Base-by-base conservation (phyloP, 2,888 invertebrate genomes). In the Neocrepidodera transversa region DNA sequence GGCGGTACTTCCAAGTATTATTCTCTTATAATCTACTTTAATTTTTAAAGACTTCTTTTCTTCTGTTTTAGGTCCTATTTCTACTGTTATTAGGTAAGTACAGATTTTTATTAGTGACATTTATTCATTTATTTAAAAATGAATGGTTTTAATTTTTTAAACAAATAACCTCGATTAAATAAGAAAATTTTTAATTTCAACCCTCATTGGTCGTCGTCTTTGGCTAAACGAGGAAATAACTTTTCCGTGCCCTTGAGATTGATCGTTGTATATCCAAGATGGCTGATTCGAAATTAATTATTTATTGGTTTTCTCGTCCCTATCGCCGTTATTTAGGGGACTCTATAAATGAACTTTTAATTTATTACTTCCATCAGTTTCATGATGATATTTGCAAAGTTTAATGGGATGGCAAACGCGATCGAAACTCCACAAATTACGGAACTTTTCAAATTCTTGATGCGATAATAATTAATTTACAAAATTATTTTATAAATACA, bases 241-340 rank as follows among this genome's bases (percentile, higher is more conserved):
- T 54, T 62, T 61, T 66, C 51, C 62, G 57, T 60, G 62, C 63
- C 65, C 65, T 61, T 60, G 54, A 63, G 68, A 67, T 70, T 71
- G 70, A 72, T 73, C 54, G 54, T 71, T 71, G 66, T 67, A 68
- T 68, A 66, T 68, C 67, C 70, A 74, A 71, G 68, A 74, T 73
- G 73, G 74, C 74, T 65, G 69, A 69, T 61, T 56, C 62, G 68
- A 70, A 72, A 74, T 74, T 74, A 73, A 74, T 74, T 74, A 74
- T 73, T 74, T 74, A 74, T 71, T 54, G 59, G 59, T 59, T 55
- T 49, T 53, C 40, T 53, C 53, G 70, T 49, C 40, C 47, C 38
- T 40, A 45, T 47, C 53, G n/a, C 54, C 59, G 49, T 43, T 54
- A 43, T 43, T 54, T 54, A n/a, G 45, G 54, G 54, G 49, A 45